These are phyloP conservation scores for Poeciliopsis prolifica DNA, from an alignment of 2,113 vertebrate species.

Conservation along the genomic window DNA sequence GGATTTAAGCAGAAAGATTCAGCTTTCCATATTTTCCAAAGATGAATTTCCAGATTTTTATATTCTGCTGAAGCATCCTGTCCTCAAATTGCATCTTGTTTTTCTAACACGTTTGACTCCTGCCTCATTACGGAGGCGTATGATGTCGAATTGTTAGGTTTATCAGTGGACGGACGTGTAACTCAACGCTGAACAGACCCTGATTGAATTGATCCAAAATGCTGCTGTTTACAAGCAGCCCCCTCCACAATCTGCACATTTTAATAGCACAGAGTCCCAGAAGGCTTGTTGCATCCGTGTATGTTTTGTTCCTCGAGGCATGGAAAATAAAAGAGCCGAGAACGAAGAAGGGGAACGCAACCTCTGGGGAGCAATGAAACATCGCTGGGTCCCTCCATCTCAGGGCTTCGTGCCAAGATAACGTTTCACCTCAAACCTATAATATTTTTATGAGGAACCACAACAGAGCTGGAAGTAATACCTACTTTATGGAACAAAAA, in stretches of 20 bases:
- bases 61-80: not conserved
- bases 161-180: constrained; percentile 44
- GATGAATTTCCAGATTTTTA: not conserved
- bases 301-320: constrained; percentile 74
- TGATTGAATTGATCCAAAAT: constrained; percentile 81
- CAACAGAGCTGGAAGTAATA: constrained; percentile 39
- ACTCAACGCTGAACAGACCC: constrained; percentile 56
- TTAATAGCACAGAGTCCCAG: constrained; percentile 77
- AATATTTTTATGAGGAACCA: constrained; percentile 69
- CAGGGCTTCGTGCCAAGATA: constrained; percentile 75
- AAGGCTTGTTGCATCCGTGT: constrained; percentile 78
- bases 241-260: constrained; percentile 69
- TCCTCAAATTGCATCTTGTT: not conserved
- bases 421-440: constrained; percentile 70
- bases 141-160: constrained; percentile 30
- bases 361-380: constrained; percentile 78
- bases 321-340: constrained; percentile 76
- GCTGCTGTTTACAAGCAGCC: constrained; percentile 76
- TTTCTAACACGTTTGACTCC: not conserved
- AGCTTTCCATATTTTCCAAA: not conserved
- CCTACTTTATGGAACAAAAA: constrained; percentile 38
- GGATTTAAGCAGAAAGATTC: not conserved
- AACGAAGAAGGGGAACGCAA: constrained; percentile 61
- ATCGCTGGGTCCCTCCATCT: constrained; percentile 59
- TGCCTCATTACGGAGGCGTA: constrained; percentile 15